Evolutionary conservation across 30 jellyfish, hydroid and myxozoan species (phyloP), one percentile per base, ranked within the genome.

Genomic region (Haliclystus octoradiatus): DNA sequence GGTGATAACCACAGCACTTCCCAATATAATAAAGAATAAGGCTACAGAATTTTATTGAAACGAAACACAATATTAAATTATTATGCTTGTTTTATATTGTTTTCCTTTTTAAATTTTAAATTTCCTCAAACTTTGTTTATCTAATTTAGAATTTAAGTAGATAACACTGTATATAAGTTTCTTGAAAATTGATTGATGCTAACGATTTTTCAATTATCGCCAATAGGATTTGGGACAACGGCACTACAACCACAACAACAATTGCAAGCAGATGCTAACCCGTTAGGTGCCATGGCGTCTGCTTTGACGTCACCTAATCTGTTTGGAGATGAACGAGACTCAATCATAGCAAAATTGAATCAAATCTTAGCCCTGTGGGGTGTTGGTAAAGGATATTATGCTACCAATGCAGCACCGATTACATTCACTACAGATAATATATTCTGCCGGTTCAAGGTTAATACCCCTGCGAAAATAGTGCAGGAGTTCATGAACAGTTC

Each of bases 341-440:
- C 75, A 7, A 40, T 84, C 31, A 46, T 84, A 26, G 92, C 95
- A 27, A 84, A 84, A 63, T 69, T 84, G 50, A 84, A 84, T 46
- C 95, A 84, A 35, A 68, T 78, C 9, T 93, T 76, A 72, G 93
- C 95, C 26, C 68, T 84, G 34, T 84, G 95, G 95, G 95, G 95
- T 35, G 67, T 52, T 27, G 95, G 95, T 4, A 84, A 84, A 66
- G 95, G 93, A 9, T 77, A 63, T 52, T 84, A 84, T 68, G 63
- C 95, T 15, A 68, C 26, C 3, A 77, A 77, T 51, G 87, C 87
- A 26, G 88, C 66, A 62, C 95, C 95, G 13, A 70, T 84, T 28
- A 57, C 73, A 2, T 84, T 84, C 53, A 53, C 85, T 2, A 75
- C 68, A 76, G 95, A 84, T 33, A 84, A 84, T 65, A 93, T 93